Conservation (phyloP, 1,140 invertebrate species). For the Zeugodacus cucurbitae region DNA sequence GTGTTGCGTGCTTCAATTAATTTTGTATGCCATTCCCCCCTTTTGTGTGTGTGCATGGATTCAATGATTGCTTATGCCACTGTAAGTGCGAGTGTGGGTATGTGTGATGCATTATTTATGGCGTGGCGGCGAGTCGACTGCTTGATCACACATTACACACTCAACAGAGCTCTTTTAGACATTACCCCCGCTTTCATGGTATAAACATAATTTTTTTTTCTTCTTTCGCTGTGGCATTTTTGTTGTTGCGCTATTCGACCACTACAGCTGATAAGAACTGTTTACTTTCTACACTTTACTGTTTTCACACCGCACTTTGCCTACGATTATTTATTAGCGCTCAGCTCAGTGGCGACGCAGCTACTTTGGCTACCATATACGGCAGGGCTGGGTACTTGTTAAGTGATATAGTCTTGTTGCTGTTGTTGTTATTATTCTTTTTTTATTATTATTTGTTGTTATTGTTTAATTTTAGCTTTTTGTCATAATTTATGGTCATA, state of each 20-base stretch:
- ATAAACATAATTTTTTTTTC: not conserved
- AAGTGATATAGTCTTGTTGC: not conserved
- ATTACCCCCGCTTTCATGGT: not conserved
- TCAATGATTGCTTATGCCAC: not conserved
- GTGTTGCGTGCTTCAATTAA: constrained; percentile 8
- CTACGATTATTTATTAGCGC: not conserved
- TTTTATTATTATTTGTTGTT: not conserved
- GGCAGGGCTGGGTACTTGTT: not conserved
- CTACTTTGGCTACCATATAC: not conserved
- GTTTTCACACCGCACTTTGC: not conserved
- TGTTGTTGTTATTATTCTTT: not conserved
- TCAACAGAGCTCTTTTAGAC: not conserved
- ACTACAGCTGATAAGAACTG: not conserved
- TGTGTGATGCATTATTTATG: not conserved
- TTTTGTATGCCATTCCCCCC: not conserved
- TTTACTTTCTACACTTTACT: constrained; percentile 13
- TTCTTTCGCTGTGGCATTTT: not conserved
- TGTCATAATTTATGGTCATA: not conserved
- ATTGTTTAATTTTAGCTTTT: constrained; percentile 6
- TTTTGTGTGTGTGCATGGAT: not conserved
- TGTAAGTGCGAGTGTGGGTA: not conserved
- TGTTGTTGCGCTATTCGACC: not conserved
- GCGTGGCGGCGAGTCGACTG: not conserved
- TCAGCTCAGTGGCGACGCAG: not conserved
- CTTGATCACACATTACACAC: not conserved